Base-by-base conservation (phyloP, 2,888 invertebrate genomes). In the Agonum fuliginosum region DNA sequence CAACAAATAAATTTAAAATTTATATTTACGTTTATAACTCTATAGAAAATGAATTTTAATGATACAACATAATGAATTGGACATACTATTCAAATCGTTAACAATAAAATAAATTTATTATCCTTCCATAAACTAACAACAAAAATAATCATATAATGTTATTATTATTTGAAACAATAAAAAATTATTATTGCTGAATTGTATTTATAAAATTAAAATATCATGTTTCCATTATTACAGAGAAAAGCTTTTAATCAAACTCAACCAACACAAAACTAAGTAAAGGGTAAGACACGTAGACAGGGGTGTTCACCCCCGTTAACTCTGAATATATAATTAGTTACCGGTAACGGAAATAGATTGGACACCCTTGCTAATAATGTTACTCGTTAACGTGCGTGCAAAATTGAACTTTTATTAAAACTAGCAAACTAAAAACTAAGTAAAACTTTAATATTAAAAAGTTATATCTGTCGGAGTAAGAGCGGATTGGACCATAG, bases 251-350 rank as follows among this genome's bases (percentile, higher is more conserved):
- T 54, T 54, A 54, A 24, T 54, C 24, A 54, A 12, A 1, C 54
- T 10, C n/a, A 3, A 37, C 37, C 37, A 10, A n/a, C 0, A 37
- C 8, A 37, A 8, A 37, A 37, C 37, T 54, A 54, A 24, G 10
- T 24, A 43, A 5, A 48, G n/a, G n/a, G n/a, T n/a, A n/a, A n/a
- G n/a, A n/a, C n/a, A n/a, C n/a, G n/a, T n/a, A n/a, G n/a, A n/a
- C n/a, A 24, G 51, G 51, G 51, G 71, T 27, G 48, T n/a, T 20
- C 54, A 54, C 54, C 54, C 54, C 22, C 54, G n/a, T n/a, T n/a
- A n/a, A 46, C 20, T 19, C 37, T 30, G 71, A 17, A 72, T 71
- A 20, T 69, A 51, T 72, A 72, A 72, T 72, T 72, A 72, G 51
- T 51, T 54, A 48, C 71, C 34, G 30, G 71, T 72, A 22, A 72